A percentile compares a stretch with the other conserved stretches of the same genome.
Evolutionary conservation across 2,113 vertebrate genomes (phyloP).

Genomic region (Echinops telfairi): DNA sequence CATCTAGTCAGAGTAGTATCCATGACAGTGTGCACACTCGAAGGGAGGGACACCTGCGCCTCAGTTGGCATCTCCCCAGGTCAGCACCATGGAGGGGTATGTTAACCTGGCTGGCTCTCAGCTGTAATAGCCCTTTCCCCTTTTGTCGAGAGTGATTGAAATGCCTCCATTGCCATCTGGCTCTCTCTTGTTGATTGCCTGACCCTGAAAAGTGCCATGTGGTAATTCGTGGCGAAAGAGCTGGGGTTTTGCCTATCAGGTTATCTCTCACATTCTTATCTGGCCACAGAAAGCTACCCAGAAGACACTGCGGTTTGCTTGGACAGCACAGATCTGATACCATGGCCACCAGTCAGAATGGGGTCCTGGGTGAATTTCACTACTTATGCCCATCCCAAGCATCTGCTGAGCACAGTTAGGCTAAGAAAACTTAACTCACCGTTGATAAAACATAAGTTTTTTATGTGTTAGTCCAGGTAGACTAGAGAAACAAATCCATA

Average conservation of each 20-base stretch:
- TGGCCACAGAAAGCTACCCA: neutral
- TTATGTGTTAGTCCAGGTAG: neutral
- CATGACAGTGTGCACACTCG: neutral
- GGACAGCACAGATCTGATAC: neutral
- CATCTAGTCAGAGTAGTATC: neutral
- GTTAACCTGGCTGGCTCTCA: neutral
- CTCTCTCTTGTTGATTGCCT: neutral
- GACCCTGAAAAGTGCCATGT: neutral
- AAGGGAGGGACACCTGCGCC: neutral
- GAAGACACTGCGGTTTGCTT: neutral
- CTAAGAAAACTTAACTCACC: neutral
- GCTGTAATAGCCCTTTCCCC: fast-evolving
- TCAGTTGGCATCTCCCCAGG: no score
- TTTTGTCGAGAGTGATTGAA: neutral
- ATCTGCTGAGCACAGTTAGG: neutral
- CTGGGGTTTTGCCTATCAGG: neutral
- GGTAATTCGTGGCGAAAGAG: neutral
- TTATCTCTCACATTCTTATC: neutral
- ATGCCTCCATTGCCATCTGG: neutral
- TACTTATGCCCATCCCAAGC: neutral
- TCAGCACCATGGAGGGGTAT: neutral
- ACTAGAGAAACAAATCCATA: no score
- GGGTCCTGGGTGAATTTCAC: neutral
- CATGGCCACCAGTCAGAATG: neutral
- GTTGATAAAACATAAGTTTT: neutral